Base-by-base conservation (phyloP, 2,797 vertebrate genomes). In the Hippoglossus hippoglossus region DNA sequence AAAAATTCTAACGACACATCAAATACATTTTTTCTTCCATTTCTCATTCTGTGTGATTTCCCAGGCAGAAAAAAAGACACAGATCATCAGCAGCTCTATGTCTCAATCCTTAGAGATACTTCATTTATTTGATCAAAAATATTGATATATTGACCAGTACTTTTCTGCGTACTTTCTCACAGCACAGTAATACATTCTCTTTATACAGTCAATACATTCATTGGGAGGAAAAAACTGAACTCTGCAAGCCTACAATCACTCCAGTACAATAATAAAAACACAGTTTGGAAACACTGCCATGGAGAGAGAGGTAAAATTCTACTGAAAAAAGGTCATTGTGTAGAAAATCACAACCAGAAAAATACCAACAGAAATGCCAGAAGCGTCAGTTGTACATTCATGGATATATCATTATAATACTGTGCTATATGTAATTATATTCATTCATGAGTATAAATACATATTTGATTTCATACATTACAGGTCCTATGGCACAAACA, bases 261-360 rank as follows among this genome's bases (percentile, higher is more conserved):
- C 75, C 67, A 63, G 75, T 80, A 89, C 86, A 76, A 81, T 89
- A 68, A 73, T 67, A 74, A 87, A 88, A 82, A 79, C 72, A 87
- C 80, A 71, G 77, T 77, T 84, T 65, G 83, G 69, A 90, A 87
- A 88, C 84, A 89, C 86, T 82, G 85, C 73, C 79, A 84, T 80
- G 69, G 57, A 84, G 71, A 84, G 71, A 69, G 75, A 79, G 87
- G 67, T 87, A 81, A 86, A 89, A 89, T 81, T 86, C 71, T 75
- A 76, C 73, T 82, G 50, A 78, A 85, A 89, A 89, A 85, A 76
- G 71, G 51, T 67, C 39, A 68, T 78, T 46, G 70, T 85, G 87
- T 92, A 91, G 79, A 92, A 91, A 94, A 89, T 75, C 79, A 90
- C 86, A 75, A 83, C 83, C 80, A 58, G 72, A 90, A 90, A 93